These are phyloP conservation scores for Scartelaos histophorus DNA, from an alignment of 2,113 vertebrate species.

Conservation along the genomic window DNA sequence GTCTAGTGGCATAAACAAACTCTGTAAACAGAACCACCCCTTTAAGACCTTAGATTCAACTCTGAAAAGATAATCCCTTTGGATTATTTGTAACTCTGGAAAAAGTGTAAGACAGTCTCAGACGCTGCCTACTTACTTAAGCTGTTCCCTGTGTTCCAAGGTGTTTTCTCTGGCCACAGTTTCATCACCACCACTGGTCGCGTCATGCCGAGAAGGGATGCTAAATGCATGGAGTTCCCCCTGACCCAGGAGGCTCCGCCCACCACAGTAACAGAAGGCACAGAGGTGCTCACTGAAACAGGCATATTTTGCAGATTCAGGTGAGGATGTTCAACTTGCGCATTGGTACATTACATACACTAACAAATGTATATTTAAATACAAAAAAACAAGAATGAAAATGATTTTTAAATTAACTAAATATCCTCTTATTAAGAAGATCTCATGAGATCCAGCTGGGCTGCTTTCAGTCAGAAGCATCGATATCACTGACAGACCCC, in stretches of 20 bases:
- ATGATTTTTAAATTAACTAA: constrained; percentile 32
- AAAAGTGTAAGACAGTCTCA: not conserved
- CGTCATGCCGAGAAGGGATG: constrained; percentile 80
- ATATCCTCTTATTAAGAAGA: constrained; percentile 49
- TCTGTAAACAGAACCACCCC: not conserved
- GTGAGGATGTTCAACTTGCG: constrained; percentile 59
- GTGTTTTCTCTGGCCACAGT: constrained; percentile 61
- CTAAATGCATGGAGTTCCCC: constrained; percentile 90
- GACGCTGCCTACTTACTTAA: constrained; percentile 62
- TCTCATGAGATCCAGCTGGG: constrained; percentile 49
- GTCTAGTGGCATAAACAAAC: not conserved
- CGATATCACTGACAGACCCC: constrained; percentile 44
- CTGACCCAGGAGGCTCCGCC: constrained; percentile 95
- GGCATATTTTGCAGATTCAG: constrained; percentile 33
- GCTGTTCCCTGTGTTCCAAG: constrained; percentile 69
- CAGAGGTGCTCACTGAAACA: constrained; percentile 90
- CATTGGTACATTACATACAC: constrained; percentile 53
- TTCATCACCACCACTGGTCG: constrained; percentile 73
- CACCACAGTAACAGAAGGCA: constrained; percentile 97
- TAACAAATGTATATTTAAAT: not conserved
- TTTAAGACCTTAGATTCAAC: not conserved
- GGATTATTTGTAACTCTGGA: too few species aligned
- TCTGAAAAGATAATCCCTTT: too few species aligned
- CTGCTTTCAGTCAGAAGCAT: constrained; percentile 56
- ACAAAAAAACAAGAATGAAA: constrained; percentile 5